A percentile compares a stretch with the other conserved stretches of the same genome.
Evolutionary conservation across 2,797 vertebrate genomes (phyloP).

Genomic region (Parambassis ranga): DNA sequence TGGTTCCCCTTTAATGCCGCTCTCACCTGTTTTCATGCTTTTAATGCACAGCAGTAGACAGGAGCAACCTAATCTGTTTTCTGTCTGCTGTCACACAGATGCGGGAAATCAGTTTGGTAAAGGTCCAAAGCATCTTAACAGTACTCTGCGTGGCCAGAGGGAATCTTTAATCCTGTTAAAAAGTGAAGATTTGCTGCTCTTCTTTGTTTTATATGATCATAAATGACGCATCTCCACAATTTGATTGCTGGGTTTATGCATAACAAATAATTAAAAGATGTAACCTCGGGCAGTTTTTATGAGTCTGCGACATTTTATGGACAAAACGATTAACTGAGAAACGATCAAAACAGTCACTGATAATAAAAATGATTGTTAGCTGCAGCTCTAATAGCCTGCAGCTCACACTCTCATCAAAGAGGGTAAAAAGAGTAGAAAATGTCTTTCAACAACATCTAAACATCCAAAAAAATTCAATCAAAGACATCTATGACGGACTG

Average conservation of each 20-base stretch:
- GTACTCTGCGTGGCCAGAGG: neutral
- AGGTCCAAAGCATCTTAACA: slow-evolving; percentile 2
- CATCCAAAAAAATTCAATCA: neutral
- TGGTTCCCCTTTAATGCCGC: slow-evolving; percentile 38
- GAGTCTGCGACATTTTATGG: neutral
- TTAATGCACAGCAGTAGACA: slow-evolving; percentile 41
- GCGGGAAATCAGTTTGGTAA: neutral
- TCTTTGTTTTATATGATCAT: neutral
- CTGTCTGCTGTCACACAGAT: slow-evolving; percentile 1
- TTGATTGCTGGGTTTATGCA: neutral
- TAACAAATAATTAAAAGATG: neutral
- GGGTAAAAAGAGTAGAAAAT: neutral
- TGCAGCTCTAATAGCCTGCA: neutral
- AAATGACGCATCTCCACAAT: neutral
- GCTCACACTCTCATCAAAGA: neutral
- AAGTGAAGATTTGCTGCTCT: neutral
- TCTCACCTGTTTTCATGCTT: slow-evolving; percentile 20
- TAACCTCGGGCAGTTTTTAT: neutral
- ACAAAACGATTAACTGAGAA: neutral
- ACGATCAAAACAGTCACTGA: neutral
- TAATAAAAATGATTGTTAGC: neutral
- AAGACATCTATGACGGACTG: too few species aligned
- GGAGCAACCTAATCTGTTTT: slow-evolving; percentile 27
- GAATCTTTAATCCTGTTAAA: slow-evolving; percentile 1
- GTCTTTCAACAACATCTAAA: neutral